These are phyloP conservation scores for Bubo scandiacus DNA, from an alignment of 2,113 vertebrate species.

Conservation along the genomic window DNA sequence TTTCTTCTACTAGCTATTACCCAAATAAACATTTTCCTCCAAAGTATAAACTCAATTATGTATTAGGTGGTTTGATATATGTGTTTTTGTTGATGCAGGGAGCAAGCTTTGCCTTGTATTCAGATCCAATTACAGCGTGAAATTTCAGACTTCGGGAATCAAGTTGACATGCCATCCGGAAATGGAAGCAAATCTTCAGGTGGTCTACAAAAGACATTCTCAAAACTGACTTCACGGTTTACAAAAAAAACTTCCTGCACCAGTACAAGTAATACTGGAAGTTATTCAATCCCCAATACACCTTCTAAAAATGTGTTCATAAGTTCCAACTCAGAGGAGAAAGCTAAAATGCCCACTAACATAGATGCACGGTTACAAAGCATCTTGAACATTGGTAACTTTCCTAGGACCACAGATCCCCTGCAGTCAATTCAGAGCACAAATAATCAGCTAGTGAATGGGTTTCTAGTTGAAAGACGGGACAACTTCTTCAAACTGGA, in stretches of 20 bases:
- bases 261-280: slow-evolving; percentile 77
- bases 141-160: slow-evolving; percentile 83
- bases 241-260: slow-evolving; percentile 93
- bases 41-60: neutral
- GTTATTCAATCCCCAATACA: slow-evolving; percentile 90
- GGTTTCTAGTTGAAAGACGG: slow-evolving; percentile 72
- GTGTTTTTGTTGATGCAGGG: slow-evolving; percentile 73
- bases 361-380: slow-evolving; percentile 83
- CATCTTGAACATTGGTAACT: slow-evolving; percentile 83
- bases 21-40: neutral
- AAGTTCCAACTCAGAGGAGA: slow-evolving; percentile 83
- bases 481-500: slow-evolving; percentile 72
- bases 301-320: slow-evolving; percentile 88
- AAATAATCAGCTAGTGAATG: slow-evolving; percentile 77
- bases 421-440: slow-evolving; percentile 71
- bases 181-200: slow-evolving; percentile 88
- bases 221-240: slow-evolving; percentile 96
- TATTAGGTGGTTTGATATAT: neutral
- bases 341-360: slow-evolving; percentile 78
- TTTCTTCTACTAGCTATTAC: neutral
- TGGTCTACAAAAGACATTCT: slow-evolving; percentile 95
- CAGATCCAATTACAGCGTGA: slow-evolving; percentile 96
- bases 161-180: slow-evolving; percentile 83
- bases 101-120: slow-evolving; percentile 93
- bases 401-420: slow-evolving; percentile 79